phyloP scores from a whole-genome alignment of 2,888 invertebrate genomes.

The Caenorhabditis zanzibari region DNA sequence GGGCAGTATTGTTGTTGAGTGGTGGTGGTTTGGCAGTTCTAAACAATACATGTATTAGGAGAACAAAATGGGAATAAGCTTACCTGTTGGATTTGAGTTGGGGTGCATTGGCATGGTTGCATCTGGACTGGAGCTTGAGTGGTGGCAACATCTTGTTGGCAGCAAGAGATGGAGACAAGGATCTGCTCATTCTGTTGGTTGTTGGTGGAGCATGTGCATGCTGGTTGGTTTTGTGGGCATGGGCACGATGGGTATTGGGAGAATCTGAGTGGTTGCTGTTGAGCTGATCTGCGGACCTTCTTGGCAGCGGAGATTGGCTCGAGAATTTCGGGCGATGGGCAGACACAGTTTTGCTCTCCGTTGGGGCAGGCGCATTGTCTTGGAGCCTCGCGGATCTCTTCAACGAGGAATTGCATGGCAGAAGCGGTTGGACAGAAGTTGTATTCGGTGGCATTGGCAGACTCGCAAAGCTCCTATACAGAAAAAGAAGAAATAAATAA shows the following conservation, averaged over 20 bases:
- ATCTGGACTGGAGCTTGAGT: conserved; percentile 65
- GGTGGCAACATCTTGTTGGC: conserved; percentile 68
- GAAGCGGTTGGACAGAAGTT: conserved; percentile 80
- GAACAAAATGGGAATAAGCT: neutral
- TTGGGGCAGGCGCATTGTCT: conserved; percentile 81
- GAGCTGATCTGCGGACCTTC: conserved; percentile 73
- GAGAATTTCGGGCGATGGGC: conserved; percentile 81
- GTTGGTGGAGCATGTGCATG: conserved; percentile 74
- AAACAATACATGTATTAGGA: conserved; percentile 3
- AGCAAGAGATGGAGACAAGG: conserved; percentile 75
- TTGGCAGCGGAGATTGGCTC: conserved; percentile 76
- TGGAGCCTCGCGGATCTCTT: conserved; percentile 80
- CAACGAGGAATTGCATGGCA: conserved; percentile 76
- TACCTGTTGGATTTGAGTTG: conserved; percentile 63
- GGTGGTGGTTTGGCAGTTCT: conserved; percentile 81
- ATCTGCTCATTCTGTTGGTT: conserved; percentile 73
- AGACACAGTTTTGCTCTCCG: conserved; percentile 80
- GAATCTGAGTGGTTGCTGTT: conserved; percentile 65
- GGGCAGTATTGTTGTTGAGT: conserved; percentile 83
- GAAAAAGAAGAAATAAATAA: neutral
- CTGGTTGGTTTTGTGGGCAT: conserved; percentile 76
- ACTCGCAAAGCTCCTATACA: conserved; percentile 77
- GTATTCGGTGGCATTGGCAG: conserved; percentile 77
- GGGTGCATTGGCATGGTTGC: conserved; percentile 66
- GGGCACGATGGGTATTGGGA: conserved; percentile 77